Base-by-base conservation (phyloP, 2,888 invertebrate genomes). In the Eristalinus aeneus region DNA sequence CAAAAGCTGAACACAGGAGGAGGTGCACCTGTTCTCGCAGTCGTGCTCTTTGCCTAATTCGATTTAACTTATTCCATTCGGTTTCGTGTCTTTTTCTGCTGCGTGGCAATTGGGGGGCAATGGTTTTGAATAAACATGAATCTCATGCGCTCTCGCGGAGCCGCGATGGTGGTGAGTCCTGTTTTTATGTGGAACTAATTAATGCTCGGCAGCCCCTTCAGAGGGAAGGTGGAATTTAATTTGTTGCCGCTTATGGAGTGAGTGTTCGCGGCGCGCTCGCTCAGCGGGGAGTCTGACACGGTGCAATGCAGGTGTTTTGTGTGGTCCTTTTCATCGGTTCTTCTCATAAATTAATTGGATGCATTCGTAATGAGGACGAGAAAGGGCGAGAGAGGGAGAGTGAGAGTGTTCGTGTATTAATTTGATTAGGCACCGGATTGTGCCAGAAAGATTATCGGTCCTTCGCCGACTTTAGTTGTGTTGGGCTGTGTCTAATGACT, bases 171-270 rank as follows among this genome's bases (percentile, higher is more conserved):
- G 46, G 63, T 65, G 12, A 12, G 34, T 74, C 31, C 23, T 63
- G 61, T 65, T 82, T 69, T 67, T 86, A 71, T 77, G 86, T 78
- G 86, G 86, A 86, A 77, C 82, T 86, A 86, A 86, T 86, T 86
- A 86, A 82, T 77, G 82, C 74, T 74, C 32, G 23, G 8, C 10
- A 69, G 73, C 60, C 63, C 80, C 27, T 80, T 76, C n/a, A 23
- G 65, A 86, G 31, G 65, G 81, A 86, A 78, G 82, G 82, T 86
- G 82, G 86, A 86, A 71, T 82, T 86, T 82, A 86, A 82, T 86
- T 86, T 78, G 82, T 86, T 64, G 54, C 77, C 74, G 46, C 46
- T 46, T 54, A 60, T 65, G 77, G 46, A 46, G 46, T 16, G 82
- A 77, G 86, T 77, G 71, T 82, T 86, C 71, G 82, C 77, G 82